These are phyloP conservation scores for Carassius carassius DNA, from an alignment of 2,113 vertebrate genomes.

Conservation along the genomic window DNA sequence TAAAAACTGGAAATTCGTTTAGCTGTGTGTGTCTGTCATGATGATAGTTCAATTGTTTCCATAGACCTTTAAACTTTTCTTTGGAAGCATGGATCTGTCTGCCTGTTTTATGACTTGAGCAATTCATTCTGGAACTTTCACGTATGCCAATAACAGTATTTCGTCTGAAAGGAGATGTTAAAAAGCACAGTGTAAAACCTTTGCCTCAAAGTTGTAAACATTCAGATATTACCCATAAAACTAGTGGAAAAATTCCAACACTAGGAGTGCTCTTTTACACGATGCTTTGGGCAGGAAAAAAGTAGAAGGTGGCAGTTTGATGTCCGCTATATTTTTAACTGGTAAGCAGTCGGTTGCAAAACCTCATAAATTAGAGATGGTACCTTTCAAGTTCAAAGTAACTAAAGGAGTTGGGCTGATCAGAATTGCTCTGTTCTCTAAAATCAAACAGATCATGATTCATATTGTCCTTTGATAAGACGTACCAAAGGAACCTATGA, in stretches of 20 bases:
- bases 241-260: constrained; percentile 8
- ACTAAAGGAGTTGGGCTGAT: not conserved
- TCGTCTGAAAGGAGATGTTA: not conserved
- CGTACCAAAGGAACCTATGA: not conserved
- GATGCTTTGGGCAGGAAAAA: not conserved
- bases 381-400: not conserved
- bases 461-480: not conserved
- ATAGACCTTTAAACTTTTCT: not conserved
- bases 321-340: not conserved
- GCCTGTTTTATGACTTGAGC: constrained; percentile 14
- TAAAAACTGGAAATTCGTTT: not conserved
- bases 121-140: not conserved
- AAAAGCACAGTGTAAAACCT: not conserved
- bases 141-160: not conserved
- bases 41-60: not conserved
- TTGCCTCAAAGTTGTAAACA: constrained; percentile 3
- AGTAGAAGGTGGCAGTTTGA: not conserved
- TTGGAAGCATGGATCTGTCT: not conserved
- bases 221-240: not conserved
- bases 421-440: not conserved
- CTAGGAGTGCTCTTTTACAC: not conserved
- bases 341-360: not conserved
- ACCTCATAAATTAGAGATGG: constrained; percentile 12
- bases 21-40: not conserved
- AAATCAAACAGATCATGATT: constrained; percentile 12